Base-by-base conservation (phyloP, 2,888 invertebrate species). In the Lycaena phlaeas region DNA sequence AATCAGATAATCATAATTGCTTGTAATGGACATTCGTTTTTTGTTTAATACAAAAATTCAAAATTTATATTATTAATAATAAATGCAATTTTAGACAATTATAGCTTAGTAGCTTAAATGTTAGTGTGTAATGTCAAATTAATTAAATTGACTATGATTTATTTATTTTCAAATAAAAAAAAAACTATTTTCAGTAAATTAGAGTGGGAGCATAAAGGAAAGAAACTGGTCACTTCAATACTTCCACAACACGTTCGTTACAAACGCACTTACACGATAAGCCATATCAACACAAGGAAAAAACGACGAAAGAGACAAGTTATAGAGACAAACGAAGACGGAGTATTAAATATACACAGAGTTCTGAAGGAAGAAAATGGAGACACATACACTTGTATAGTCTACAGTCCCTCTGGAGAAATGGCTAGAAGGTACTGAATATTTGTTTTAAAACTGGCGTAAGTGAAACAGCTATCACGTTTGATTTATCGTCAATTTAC, bases 341-440 rank as follows among this genome's bases (percentile, higher is more conserved):
- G 90, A 1, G 81, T 88, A 27, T 60, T 90, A 47, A 85, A 84
- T 51, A 87, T 90, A 62, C 85, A 86, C 40, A 86, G 82, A 53
- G 76, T 90, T 11, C 76, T 87, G 48, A 88, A 89, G 31, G 77
- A 77, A 34, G 87, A 90, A 40, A 93, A 92, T 66, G 90, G 91
- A 26, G 94, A 93, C 38, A 86, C 87, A 40, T 94, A 93, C 67
- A 92, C 91, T n/a, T 95, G 94, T 73, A 88, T 90, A 31, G 93
- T 93, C 0, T 87, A 87, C 41, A 92, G 92, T 60, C 87, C 90
- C 18, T 90, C 90, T 2, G 92, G 92, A 0, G 92, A 93, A 67
- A 90, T 91, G 63, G 92, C 92, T 43, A 88, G 91, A 53, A 86
- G 92, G 64, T 82, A 50, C n/a, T n/a, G n/a, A 46, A 46, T 25